phyloP scores from a whole-genome alignment of 2,113 vertebrate species.

The Microtus oregoni region DNA sequence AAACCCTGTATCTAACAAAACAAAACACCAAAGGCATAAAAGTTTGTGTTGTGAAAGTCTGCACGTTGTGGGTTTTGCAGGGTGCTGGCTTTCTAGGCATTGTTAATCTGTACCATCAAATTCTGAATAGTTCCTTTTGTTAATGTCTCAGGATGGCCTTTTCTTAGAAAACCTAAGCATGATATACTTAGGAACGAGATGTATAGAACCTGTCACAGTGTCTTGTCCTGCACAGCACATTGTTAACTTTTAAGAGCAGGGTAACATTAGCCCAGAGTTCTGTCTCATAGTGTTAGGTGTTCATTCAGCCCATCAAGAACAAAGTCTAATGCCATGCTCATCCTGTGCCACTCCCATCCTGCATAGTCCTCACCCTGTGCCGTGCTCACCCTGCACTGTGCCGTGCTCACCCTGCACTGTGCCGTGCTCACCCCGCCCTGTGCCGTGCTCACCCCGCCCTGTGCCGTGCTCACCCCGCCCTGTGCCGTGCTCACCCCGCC shows the following conservation, averaged over 20 bases:
- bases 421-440: too few species aligned
- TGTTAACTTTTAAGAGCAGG: not conserved
- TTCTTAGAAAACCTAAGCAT: not conserved
- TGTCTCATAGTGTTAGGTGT: rapidly evolving
- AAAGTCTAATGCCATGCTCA: too few species aligned
- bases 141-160: not conserved
- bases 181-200: not conserved
- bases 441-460: too few species aligned
- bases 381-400: too few species aligned
- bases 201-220: not conserved
- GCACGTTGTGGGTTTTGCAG: not conserved
- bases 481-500: too few species aligned
- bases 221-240: not conserved
- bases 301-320: rapidly evolving
- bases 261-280: not conserved
- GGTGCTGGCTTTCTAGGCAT: not conserved
- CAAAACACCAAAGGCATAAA: too few species aligned
- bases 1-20: not conserved
- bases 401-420: too few species aligned
- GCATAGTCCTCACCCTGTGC: too few species aligned
- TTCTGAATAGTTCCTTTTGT: not conserved
- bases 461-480: too few species aligned
- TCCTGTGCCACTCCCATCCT: too few species aligned
- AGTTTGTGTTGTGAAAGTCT: not conserved
- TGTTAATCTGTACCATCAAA: not conserved